Evolutionary conservation across 2,888 invertebrate genomes (phyloP), one percentile per base, ranked within the genome.

Genomic region (Epicampocera succincta): DNA sequence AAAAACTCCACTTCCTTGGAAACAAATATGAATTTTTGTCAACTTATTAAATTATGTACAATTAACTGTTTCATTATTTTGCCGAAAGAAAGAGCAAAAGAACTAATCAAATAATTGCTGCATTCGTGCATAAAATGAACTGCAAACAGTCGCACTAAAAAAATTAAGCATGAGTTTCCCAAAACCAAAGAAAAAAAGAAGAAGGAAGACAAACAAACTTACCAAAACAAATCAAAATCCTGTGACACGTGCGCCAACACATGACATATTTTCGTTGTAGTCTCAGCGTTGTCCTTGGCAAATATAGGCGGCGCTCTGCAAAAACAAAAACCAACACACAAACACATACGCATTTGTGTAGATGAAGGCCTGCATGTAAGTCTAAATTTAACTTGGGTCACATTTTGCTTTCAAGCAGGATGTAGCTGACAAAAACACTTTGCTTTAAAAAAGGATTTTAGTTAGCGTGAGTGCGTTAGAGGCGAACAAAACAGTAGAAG

Each of bases 201-300:
- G n/a, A n/a, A n/a, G n/a, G n/a, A 21, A 69, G 21, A 65, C 29
- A 38, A 19, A 17, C 8, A 54, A 9, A 19, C 15, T 17, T 4
- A 61, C 17, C 21, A 21, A 66, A 15, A 61, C 17, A 42, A 4
- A 50, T 44, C 50, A 56, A 74, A 78, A 78, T 78, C 66, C 82
- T 75, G 74, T 71, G 82, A 75, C 82, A 82, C 82, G 82, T 82
- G 82, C 78, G 54, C 78, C 82, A 78, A 75, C 75, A 82, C 71
- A 82, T 78, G 82, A 71, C 73, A 74, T 77, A 74, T 65, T 29
- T 77, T 19, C 52, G 46, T 46, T 48, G 66, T 56, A 40, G 63
- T 73, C 58, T 73, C 58, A 38, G 1, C 8, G 9, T 9, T 33
- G 33, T 4, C 33, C 33, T 3, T 3, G 1, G 33, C 8, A 33